phyloP scores from a whole-genome alignment of 2,888 invertebrate genomes.

The Onchidella celtica region DNA sequence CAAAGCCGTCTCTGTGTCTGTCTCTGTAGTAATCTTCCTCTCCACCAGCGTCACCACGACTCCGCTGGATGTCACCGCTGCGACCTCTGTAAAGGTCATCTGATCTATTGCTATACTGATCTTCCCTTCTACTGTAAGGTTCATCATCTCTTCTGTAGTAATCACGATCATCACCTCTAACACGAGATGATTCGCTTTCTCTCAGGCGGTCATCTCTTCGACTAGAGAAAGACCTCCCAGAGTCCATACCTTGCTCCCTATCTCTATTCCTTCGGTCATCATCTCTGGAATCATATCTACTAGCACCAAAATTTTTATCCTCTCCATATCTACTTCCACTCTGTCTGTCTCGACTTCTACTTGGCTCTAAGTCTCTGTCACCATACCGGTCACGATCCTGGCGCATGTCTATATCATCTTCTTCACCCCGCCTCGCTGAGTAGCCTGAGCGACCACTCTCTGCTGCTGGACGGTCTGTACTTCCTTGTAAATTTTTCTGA shows the following conservation, averaged over 20 bases:
- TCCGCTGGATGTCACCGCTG: not conserved
- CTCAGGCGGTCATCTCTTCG: constrained; percentile 1
- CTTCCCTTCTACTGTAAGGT: not conserved
- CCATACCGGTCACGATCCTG: constrained; percentile 29
- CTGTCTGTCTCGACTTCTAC: not conserved
- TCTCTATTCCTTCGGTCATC: constrained; percentile 8
- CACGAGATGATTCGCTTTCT: not conserved
- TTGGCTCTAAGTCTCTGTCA: constrained; percentile 15
- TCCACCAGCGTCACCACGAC: not conserved
- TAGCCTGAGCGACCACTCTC: too few relatives aligned
- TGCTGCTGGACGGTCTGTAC: too few relatives aligned
- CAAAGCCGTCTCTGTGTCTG: not conserved
- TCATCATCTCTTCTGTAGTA: not conserved
- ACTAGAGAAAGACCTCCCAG: not conserved
- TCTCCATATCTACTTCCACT: not conserved
- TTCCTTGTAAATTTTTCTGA: too few relatives aligned
- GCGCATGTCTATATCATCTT: constrained; percentile 31
- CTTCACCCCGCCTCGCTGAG: not conserved
- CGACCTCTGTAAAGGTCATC: not conserved
- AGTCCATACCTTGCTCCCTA: not conserved
- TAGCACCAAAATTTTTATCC: not conserved
- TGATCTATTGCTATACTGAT: constrained; percentile 1
- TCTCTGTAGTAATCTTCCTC: not conserved
- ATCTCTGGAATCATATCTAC: constrained; percentile 17
- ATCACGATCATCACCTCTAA: not conserved